Percentiles rank a stretch among this genome's conserved stretches.
phyloP scores from a whole-genome alignment of 2,113 vertebrate species.

The Brienomyrus brachyistius region DNA sequence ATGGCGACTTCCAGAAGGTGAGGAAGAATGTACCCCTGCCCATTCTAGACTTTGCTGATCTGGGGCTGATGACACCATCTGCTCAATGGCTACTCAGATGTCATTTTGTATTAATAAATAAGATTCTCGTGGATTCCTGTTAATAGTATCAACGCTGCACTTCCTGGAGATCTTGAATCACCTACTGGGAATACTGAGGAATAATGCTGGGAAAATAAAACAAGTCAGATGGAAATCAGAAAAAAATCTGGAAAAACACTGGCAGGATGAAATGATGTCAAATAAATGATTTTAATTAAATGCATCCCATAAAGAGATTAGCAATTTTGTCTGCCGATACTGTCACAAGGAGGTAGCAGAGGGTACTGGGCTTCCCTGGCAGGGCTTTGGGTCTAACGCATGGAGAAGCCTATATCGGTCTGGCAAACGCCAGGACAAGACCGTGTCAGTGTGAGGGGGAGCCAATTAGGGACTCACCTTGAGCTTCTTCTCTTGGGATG shows the following conservation, averaged over 20 bases:
- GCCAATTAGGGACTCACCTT: conserved; percentile 69
- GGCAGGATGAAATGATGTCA: neutral
- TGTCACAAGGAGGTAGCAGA: neutral
- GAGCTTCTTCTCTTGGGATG: conserved; percentile 59
- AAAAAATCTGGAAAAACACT: neutral
- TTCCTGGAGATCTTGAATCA: neutral
- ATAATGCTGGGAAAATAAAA: neutral
- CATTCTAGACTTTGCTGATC: neutral
- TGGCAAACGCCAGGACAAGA: neutral
- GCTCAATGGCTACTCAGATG: neutral
- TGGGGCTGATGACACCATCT: neutral
- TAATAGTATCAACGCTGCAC: neutral
- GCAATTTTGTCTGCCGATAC: neutral
- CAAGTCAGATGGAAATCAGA: neutral
- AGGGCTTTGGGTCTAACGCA: neutral
- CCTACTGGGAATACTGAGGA: neutral
- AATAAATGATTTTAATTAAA: neutral
- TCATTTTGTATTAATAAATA: neutral
- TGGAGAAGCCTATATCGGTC: neutral
- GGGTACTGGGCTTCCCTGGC: neutral
- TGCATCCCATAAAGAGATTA: neutral
- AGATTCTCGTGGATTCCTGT: neutral
- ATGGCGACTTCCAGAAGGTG: neutral
- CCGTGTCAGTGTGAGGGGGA: neutral
- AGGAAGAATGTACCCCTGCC: neutral